A percentile compares a stretch with the other conserved stretches of the same genome.
Conservation (phyloP, 2,888 invertebrate genomes). For the Lasioglossum lativentre region DNA sequence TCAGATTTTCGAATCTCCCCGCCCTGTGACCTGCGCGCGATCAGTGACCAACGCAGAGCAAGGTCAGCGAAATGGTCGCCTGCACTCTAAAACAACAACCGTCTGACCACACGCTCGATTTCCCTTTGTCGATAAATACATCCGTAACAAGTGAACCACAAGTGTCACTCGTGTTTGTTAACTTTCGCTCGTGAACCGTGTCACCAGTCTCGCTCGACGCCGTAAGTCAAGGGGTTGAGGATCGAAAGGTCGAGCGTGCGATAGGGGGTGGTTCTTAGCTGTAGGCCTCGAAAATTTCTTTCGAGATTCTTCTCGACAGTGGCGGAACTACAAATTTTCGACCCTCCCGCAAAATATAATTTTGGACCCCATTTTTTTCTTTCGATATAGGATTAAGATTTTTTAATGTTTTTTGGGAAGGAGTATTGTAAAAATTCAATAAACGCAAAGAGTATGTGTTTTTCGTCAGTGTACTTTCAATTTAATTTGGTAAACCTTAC, state of each 20-base stretch:
- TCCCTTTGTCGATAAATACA: not conserved
- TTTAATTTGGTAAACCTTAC: no score
- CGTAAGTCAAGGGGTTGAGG: not conserved
- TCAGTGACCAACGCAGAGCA: not conserved
- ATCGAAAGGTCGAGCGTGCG: not conserved
- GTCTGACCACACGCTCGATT: not conserved
- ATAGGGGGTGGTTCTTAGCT: not conserved
- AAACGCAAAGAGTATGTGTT: no score
- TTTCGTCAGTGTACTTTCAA: no score
- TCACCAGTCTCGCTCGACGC: not conserved
- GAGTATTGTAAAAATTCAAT: no score
- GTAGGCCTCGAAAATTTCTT: not conserved
- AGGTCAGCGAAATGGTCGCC: not conserved
- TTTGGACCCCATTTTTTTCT: no score
- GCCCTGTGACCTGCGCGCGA: not conserved
- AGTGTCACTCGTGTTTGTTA: not conserved
- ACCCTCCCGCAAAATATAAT: no score
- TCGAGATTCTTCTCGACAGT: not conserved
- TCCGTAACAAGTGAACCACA: not conserved
- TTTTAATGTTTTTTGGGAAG: no score
- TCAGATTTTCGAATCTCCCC: not conserved
- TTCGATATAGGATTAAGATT: no score
- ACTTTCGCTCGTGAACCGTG: not conserved
- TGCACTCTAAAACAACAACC: not conserved
- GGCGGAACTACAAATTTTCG: no score